Percentiles rank a stretch among this genome's conserved stretches.
Evolutionary conservation across 1,140 invertebrate genomes (phyloP).

Genomic region (Ridgeia piscesae): DNA sequence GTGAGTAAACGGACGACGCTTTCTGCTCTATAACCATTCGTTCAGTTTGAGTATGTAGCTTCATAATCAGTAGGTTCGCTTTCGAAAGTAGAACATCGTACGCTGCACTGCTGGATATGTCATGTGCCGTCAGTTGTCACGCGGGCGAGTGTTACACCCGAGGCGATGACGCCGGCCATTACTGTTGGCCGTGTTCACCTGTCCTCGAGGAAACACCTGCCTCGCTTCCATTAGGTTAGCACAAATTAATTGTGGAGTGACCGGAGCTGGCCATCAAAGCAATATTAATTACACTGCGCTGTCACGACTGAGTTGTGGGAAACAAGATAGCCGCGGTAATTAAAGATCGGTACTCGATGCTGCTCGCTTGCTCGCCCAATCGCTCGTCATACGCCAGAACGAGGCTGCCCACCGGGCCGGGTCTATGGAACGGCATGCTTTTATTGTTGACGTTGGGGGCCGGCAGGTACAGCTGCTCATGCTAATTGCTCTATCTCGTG

Average conservation of each 20-base stretch:
- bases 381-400: neutral
- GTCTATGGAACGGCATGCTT: neutral
- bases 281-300: neutral
- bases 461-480: neutral
- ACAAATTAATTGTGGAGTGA: neutral
- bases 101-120: neutral
- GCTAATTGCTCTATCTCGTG: neutral
- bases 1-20: too few relatives aligned
- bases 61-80: neutral
- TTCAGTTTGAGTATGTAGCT: neutral
- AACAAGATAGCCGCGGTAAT: neutral
- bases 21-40: neutral
- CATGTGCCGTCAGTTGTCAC: neutral
- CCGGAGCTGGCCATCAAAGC: neutral
- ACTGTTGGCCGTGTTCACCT: neutral
- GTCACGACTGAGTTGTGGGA: neutral
- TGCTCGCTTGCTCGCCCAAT: too few relatives aligned
- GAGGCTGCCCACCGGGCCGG: neutral
- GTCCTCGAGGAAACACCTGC: neutral
- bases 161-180: neutral
- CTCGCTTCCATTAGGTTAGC: neutral
- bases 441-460: neutral
- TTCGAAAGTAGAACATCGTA: neutral
- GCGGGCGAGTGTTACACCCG: neutral
- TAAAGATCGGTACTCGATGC: neutral